These are phyloP conservation scores for Rhea americana DNA, from an alignment of 2,113 vertebrate species.

Conservation along the genomic window DNA sequence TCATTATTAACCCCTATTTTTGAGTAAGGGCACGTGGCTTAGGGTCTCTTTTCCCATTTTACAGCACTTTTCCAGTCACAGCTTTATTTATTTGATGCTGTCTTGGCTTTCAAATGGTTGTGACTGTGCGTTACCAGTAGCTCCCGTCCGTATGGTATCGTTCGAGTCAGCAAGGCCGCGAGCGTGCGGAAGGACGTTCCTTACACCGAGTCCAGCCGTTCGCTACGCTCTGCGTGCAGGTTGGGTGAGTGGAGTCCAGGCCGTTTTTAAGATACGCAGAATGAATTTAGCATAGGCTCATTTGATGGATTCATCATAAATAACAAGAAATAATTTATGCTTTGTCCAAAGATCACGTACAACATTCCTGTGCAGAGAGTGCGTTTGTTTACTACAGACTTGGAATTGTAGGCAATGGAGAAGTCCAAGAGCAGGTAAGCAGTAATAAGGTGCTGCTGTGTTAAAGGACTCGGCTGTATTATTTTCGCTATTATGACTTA, in stretches of 20 bases:
- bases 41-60: no score
- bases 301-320: not conserved
- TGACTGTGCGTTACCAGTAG: not conserved
- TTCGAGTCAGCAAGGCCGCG: not conserved
- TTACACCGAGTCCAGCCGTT: no score
- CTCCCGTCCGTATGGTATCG: fast-evolving
- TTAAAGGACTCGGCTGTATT: not conserved
- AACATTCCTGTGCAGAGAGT: not conserved
- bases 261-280: not conserved
- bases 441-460: not conserved
- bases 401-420: not conserved
- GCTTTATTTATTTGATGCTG: no score
- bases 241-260: not conserved
- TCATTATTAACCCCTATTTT: no score
- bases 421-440: not conserved
- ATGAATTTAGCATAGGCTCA: not conserved
- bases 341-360: not conserved
- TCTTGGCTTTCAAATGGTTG: no score
- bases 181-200: no score
- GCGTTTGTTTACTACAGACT: not conserved
- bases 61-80: no score
- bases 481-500: not conserved
- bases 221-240: not conserved
- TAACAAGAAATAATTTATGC: not conserved
- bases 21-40: no score